These are phyloP conservation scores for Cassiopea andromeda DNA, from an alignment of 30 jellyfish, hydroid and myxozoan genomes.

Conservation along the genomic window DNA sequence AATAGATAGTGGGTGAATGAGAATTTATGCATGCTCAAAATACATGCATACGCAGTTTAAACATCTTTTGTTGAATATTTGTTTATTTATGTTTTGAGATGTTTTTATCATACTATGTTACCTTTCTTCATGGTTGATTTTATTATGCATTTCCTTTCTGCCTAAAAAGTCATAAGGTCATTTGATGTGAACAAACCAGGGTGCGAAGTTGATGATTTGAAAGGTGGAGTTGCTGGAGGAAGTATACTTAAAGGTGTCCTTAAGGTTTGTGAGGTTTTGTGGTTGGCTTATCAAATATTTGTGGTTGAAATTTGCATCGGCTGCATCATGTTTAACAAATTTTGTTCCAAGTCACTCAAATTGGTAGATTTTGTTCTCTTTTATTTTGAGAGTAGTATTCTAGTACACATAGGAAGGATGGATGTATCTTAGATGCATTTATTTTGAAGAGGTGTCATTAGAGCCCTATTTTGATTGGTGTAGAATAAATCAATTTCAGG, in stretches of 20 bases:
- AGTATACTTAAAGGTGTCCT: conserved; percentile 96
- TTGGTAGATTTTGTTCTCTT: not conserved
- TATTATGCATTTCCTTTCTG: not conserved
- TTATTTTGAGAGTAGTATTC: not conserved
- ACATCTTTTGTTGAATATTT: too few relatives aligned
- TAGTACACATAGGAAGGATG: not conserved
- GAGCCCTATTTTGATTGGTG: not conserved
- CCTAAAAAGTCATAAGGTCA: conserved; percentile 86
- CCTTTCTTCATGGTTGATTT: not conserved
- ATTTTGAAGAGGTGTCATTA: not conserved
- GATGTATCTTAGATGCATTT: too few relatives aligned
- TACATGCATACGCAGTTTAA: too few relatives aligned
- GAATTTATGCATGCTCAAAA: too few relatives aligned
- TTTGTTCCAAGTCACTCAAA: not conserved
- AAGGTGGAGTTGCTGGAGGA: conserved; percentile 99
- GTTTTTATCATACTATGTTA: not conserved
- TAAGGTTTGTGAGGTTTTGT: conserved; percentile 63
- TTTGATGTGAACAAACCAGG: conserved; percentile 99
- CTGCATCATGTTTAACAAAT: too few relatives aligned
- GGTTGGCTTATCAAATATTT: not conserved
- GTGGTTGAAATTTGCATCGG: not conserved
- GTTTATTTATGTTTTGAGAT: too few relatives aligned
- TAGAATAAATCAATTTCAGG: conserved; percentile 51
- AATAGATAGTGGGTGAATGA: too few relatives aligned
- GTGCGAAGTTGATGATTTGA: conserved; percentile 93